Percentiles rank a stretch among this genome's conserved stretches.
Conservation (phyloP, 2,797 vertebrate genomes). For the Brachyalestes nurse region DNA sequence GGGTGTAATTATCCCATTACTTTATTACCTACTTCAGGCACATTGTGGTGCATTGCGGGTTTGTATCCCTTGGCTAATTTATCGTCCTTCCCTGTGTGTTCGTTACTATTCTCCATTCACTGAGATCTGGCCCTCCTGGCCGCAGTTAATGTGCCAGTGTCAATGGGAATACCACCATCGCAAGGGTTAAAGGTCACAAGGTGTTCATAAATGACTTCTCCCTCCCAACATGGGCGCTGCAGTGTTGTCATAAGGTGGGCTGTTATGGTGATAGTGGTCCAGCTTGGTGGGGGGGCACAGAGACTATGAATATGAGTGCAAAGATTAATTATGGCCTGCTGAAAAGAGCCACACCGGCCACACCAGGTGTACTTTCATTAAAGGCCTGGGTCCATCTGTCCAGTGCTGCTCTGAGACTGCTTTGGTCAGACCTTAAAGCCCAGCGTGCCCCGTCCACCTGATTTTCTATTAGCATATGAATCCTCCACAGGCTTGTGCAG, state of each 20-base stretch:
- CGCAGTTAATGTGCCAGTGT: slow-evolving; percentile 60
- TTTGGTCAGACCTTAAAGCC: slow-evolving; percentile 45
- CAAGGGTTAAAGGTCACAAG: slow-evolving; percentile 66
- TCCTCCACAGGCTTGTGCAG: slow-evolving; percentile 12
- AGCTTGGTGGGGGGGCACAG: slow-evolving; percentile 36
- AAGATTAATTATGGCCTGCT: slow-evolving; percentile 66
- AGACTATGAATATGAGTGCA: slow-evolving; percentile 57
- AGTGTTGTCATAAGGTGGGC: slow-evolving; percentile 23
- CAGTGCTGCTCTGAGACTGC: slow-evolving; percentile 36
- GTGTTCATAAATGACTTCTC: slow-evolving; percentile 68
- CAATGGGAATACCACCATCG: slow-evolving; percentile 63
- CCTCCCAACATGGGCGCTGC: slow-evolving; percentile 47
- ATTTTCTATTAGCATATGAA: slow-evolving; percentile 55
- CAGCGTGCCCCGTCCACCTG: slow-evolving; percentile 19
- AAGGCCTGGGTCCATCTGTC: slow-evolving; percentile 53
- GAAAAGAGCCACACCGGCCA: slow-evolving; percentile 39
- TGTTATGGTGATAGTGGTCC: slow-evolving; percentile 27
- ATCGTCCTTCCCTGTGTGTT: slow-evolving; percentile 72
- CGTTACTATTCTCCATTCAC: slow-evolving; percentile 69
- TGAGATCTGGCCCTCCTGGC: slow-evolving; percentile 59
- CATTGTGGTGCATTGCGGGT: slow-evolving; percentile 56
- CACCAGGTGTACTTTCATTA: slow-evolving; percentile 40
- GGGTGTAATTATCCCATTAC: slow-evolving; percentile 70
- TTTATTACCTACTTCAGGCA: slow-evolving; percentile 27
- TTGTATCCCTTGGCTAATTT: slow-evolving; percentile 69